Evolutionary conservation across 2,797 vertebrate genomes (phyloP), one percentile per base, ranked within the genome.

Genomic region (Acipenser oxyrinchus): DNA sequence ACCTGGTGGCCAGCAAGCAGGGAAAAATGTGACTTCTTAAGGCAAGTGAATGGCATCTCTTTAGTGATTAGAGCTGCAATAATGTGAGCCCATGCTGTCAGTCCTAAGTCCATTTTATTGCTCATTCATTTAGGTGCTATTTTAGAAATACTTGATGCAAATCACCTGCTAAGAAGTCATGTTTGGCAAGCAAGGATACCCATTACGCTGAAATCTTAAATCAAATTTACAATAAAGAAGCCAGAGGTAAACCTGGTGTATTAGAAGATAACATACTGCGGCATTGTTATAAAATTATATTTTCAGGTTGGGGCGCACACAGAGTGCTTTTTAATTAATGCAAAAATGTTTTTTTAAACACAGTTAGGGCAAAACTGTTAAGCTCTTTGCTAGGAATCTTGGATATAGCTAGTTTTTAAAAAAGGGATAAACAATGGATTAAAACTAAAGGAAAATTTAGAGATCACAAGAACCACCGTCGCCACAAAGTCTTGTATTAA

Each of bases 71-170:
- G 91, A 89, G 88, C 88, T 65, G 88, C 91, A 94, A 94, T 97
- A 97, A 99, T 96, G 91, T 93, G 92, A 89, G 91, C 92, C 92
- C 95, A 94, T 81, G 92, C 93, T 90, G 95, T 89, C 93, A 88
- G 89, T 85, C 84, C 92, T 94, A 93, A 96, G 94, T 94, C 95
- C 93, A 90, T 93, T 93, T 95, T 92, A 95, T 96, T 95, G 94
- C 94, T 96, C 95, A 97, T 97, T 98, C 93, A 96, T 95, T 95
- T 95, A 95, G 92, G 93, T 94, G 92, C 94, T 94, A 93, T 94
- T 96, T 96, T 92, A 94, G 93, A 95, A 88, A 86, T 87, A 93
- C 92, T 91, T 92, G 93, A 93, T 89, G 90, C 87, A 91, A 92
- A 93, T 92, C 92, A 93, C 94, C 95, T 93, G 92, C 94, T 93